Evolutionary conservation across 2,888 invertebrate species (phyloP), one percentile per base, ranked within the genome.

Genomic region (Drosophila peninsularis): DNA sequence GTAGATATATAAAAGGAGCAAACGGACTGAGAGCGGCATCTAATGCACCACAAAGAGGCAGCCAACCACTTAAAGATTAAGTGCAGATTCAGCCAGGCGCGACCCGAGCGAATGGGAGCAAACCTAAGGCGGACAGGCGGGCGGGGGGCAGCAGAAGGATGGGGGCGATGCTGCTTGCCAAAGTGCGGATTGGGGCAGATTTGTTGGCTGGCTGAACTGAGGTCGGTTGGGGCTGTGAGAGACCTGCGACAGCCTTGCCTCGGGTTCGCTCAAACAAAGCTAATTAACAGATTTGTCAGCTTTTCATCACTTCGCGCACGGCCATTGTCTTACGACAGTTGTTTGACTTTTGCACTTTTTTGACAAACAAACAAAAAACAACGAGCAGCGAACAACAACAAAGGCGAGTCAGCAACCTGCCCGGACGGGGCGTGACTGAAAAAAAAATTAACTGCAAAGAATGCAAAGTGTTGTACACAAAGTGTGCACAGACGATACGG

Each of bases 221-320:
- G 19, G 10, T 0, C 13, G 42, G 13, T 6, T 9, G 19, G 14
- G 10, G 19, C 5, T 17, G 34, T 39, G 17, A 41, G 17, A n/a
- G 24, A 11, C 7, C 7, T 9, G 30, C 10, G 5, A 14, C 17
- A 27, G 27, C n/a, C 17, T 32, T 53, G 27, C 37, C 34, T 30
- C 19, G 78, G 72, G 78, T 71, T 88, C 77, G 79, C 71, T 84
- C 86, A 81, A 82, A 89, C 78, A 86, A 81, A 82, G 88, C 88
- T 89, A 90, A 89, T 89, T 89, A 89, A 88, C 88, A 84, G 88
- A 86, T 82, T 90, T 86, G 90, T 90, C 88, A 84, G 87, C 90
- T 82, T 79, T 90, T 86, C 79, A 81, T 84, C 83, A 84, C 83
- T 83, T 75, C 75, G 65, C 68, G 71, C 61, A 61, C 54, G 66